Percentiles rank a stretch among this genome's conserved stretches.
Conservation (phyloP, 2,797 vertebrate genomes). For the Sparidentex hasta region DNA sequence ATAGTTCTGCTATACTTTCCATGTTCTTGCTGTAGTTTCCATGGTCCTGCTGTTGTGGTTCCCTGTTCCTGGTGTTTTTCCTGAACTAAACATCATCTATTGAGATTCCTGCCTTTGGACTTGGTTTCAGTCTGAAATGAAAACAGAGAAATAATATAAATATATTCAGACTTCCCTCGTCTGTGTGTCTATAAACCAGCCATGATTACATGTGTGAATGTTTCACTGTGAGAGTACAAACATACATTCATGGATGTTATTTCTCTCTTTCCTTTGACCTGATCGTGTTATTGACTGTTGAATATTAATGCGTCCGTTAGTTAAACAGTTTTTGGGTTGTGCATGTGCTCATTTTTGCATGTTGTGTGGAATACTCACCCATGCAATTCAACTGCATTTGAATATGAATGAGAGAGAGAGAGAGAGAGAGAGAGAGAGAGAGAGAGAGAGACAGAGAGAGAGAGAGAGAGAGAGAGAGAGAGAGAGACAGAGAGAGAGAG, state of each 20-base stretch:
- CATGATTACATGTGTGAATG: not conserved
- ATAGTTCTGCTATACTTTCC: too few species aligned
- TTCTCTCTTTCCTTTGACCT: not conserved
- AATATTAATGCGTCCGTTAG: not conserved
- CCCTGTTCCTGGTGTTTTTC: too few species aligned
- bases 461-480: too few species aligned
- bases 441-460: too few species aligned
- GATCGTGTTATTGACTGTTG: not conserved
- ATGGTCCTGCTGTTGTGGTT: too few species aligned
- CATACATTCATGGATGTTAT: not conserved
- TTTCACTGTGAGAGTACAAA: too few species aligned
- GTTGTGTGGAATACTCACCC: slow-evolving; percentile 27
- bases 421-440: too few species aligned
- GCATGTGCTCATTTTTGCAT: not conserved
- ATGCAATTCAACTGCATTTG: slow-evolving; percentile 44
- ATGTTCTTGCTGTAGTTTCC: too few species aligned
- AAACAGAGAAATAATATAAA: not conserved
- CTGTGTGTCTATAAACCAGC: not conserved
- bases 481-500: too few species aligned
- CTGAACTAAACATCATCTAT: too few species aligned
- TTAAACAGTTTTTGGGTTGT: not conserved
- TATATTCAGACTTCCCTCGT: not conserved
- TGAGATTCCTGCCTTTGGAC: too few species aligned
- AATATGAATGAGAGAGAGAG: slow-evolving; percentile 17
- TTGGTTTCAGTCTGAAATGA: not conserved